phyloP scores from a whole-genome alignment of 2,888 invertebrate species.

The Pteria penguin region DNA sequence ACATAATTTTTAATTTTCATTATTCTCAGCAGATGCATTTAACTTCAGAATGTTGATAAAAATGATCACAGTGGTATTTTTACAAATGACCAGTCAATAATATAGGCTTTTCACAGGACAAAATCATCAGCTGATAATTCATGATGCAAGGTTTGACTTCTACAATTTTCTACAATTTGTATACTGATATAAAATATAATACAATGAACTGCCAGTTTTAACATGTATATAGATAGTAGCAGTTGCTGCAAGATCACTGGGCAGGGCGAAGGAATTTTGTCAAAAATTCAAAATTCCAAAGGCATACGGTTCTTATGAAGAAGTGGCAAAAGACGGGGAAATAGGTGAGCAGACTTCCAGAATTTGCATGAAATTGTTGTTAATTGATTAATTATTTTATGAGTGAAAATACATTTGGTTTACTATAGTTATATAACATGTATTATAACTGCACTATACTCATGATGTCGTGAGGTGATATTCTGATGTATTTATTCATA shows the following conservation, averaged over 20 bases:
- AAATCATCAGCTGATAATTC: no score
- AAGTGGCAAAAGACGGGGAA: slow-evolving; percentile 87
- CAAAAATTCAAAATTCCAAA: slow-evolving; percentile 86
- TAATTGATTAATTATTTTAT: not conserved
- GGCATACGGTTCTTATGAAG: slow-evolving; percentile 88
- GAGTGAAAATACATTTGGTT: not conserved
- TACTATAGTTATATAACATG: not conserved
- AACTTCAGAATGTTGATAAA: no score
- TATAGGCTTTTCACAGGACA: no score
- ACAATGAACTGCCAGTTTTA: no score
- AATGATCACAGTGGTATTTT: no score
- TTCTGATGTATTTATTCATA: no score
- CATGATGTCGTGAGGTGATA: not conserved
- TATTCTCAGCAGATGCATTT: no score
- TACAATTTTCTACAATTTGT: no score
- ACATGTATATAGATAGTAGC: slow-evolving; percentile 63
- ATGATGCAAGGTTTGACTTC: no score
- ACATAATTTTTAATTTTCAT: no score
- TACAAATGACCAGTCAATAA: no score
- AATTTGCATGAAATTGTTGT: not conserved
- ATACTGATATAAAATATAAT: no score
- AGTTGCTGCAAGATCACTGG: slow-evolving; percentile 88
- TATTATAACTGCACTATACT: not conserved
- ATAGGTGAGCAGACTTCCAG: slow-evolving; percentile 83
- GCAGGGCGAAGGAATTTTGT: slow-evolving; percentile 89